phyloP scores from a whole-genome alignment of 2,888 invertebrate species.

The Luperina testacea region DNA sequence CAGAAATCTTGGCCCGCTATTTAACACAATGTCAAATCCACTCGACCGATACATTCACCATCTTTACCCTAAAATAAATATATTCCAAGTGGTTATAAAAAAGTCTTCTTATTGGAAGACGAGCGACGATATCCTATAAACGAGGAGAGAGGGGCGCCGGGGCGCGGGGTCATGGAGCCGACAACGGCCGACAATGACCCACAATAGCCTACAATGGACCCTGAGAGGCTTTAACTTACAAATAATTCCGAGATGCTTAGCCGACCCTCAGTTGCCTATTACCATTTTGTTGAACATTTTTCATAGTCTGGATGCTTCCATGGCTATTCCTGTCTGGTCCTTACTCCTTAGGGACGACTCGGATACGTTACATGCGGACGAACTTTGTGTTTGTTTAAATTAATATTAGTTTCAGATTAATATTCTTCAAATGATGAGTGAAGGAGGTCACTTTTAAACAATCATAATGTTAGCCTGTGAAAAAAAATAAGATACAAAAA shows the following conservation, averaged over 20 bases:
- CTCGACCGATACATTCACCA: slow-evolving; percentile 12
- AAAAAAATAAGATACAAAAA: background rate
- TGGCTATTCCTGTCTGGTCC: slow-evolving; percentile 1
- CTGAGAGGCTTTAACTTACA: slow-evolving; percentile 18
- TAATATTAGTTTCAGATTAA: slow-evolving; percentile 3
- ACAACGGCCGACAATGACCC: slow-evolving; percentile 5
- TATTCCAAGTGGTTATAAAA: slow-evolving; percentile 37
- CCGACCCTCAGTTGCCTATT: slow-evolving; percentile 30
- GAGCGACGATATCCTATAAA: slow-evolving; percentile 21
- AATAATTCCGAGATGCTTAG: slow-evolving; percentile 33
- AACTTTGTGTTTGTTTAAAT: slow-evolving; percentile 9
- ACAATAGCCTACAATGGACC: slow-evolving; percentile 16
- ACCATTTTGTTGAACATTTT: slow-evolving; percentile 32
- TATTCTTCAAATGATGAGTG: background rate
- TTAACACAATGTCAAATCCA: slow-evolving; percentile 17
- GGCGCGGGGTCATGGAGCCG: background rate
- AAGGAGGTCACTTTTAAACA: background rate
- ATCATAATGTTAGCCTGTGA: background rate
- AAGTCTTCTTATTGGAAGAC: slow-evolving; percentile 31
- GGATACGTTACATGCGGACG: background rate
- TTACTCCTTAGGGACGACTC: background rate
- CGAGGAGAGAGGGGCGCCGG: background rate
- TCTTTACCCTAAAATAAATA: slow-evolving; percentile 6
- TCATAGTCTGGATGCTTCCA: slow-evolving; percentile 1
- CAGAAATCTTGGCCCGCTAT: background rate